phyloP scores from a whole-genome alignment of 1,140 invertebrate species.

The Heliconius eleuchia region DNA sequence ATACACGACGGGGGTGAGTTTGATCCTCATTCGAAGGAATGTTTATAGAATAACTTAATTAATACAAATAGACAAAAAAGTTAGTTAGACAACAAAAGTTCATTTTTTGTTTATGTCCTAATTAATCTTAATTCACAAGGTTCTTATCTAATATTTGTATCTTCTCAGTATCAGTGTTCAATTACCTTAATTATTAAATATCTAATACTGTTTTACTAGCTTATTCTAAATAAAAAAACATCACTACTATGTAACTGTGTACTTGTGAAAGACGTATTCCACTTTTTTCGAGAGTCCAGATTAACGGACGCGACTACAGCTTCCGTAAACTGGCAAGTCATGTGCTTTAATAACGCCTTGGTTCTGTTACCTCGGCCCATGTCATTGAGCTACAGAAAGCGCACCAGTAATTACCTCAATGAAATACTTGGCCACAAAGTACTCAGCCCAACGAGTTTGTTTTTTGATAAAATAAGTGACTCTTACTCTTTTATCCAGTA shows the following conservation, averaged over 20 bases:
- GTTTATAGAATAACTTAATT: too few species aligned
- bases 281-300: conserved; percentile 3
- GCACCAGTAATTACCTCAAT: conserved; percentile 35
- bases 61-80: too few species aligned
- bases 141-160: background rate
- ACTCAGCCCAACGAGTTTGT: conserved; percentile 28
- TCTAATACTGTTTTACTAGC: background rate
- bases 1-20: background rate
- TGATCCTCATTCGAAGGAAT: too few species aligned
- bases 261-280: background rate
- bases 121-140: background rate
- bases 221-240: background rate
- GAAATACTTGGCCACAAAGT: conserved; percentile 18
- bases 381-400: conserved; percentile 41
- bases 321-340: conserved; percentile 59
- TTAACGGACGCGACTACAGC: conserved; percentile 15
- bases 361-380: conserved; percentile 50
- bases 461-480: conserved; percentile 45
- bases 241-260: background rate
- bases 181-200: too few species aligned
- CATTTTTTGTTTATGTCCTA: too few species aligned
- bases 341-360: conserved; percentile 53
- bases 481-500: conserved; percentile 5
- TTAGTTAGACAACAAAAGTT: too few species aligned
- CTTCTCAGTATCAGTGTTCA: too few species aligned